Conservation (phyloP, 2,888 invertebrate species). For the Hypselothyrea guttata region DNA sequence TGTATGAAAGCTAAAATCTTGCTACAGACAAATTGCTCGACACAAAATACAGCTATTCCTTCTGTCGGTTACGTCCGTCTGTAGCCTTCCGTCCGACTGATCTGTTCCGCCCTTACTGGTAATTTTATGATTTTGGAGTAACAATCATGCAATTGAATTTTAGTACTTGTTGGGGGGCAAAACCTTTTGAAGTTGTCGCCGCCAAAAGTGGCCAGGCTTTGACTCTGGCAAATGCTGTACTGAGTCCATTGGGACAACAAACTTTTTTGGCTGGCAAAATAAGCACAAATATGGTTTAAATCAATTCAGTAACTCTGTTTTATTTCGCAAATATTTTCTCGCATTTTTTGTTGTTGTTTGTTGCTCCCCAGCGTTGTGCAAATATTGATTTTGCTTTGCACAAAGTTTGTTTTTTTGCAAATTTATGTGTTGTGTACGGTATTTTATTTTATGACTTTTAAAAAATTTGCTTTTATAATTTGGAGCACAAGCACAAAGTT, state of each 20-base stretch:
- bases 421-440: constrained; percentile 8
- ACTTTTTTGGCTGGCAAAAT: constrained; percentile 37
- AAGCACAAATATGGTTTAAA: constrained; percentile 60
- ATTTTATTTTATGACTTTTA: constrained; percentile 1
- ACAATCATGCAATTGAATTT: constrained; percentile 41
- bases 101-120: background rate
- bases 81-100: background rate
- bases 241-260: constrained; percentile 9
- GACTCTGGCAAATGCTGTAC: constrained; percentile 45
- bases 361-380: constrained; percentile 29
- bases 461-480: constrained; percentile 51
- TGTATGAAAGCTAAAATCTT: no score
- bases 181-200: constrained; percentile 65
- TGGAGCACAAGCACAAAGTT: constrained; percentile 30
- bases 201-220: constrained; percentile 40
- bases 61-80: no score
- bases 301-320: constrained; percentile 53
- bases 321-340: constrained; percentile 9
- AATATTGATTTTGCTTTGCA: constrained; percentile 69
- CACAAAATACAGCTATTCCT: no score
- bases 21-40: no score
- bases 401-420: constrained; percentile 35
- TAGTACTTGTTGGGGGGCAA: constrained; percentile 14
- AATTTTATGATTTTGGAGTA: constrained; percentile 2
- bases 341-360: background rate